Evolutionary conservation across 2,113 vertebrate genomes (phyloP), one percentile per base, ranked within the genome.

Genomic region (Pongo pygmaeus): DNA sequence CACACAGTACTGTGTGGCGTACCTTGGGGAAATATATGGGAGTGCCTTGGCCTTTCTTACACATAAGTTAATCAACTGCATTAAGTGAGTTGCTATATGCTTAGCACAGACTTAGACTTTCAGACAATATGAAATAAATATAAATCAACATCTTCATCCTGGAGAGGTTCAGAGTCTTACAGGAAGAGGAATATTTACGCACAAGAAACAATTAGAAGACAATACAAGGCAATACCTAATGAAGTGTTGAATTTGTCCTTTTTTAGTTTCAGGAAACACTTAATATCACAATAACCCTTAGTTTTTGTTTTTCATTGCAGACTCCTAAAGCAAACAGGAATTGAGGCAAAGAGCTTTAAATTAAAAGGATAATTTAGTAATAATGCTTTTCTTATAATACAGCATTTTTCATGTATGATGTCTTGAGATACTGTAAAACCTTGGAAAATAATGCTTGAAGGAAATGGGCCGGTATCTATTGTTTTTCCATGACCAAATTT

Each of bases 291-390:
- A 67, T 59, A 61, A 93, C 48, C 64, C 89, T 93, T 59, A 57
- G 72, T n/a, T 27, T 94, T 95, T 97, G 96, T 57, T 96, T 95
- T 92, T 87, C 48, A 40, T 81, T 87, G 78, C 35, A 55, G 55
- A 91, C 18, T 43, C 25, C n/a, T 30, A 75, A 91, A 98, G 84
- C 92, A 95, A 97, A 97, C 92, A 97, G 96, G 94, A 98, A 93
- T 48, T 55, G 3, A 64, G 87, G 72, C 72, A 92, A 92, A 90
- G 50, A 93, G 27, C 77, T 67, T 92, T 95, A 83, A 96, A 91
- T 95, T 72, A 70, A 92, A 92, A 88, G 64, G 52, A 16, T 79
- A 48, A 92, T 59, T 87, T 91, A 81, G 52, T 57, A 81, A 70
- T 77, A 86, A 59, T 13, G 69, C 16, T 87, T 91, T 96, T 57